These are phyloP conservation scores for Centroberyx gerrardi DNA, from an alignment of 2,797 vertebrate genomes.

Conservation along the genomic window DNA sequence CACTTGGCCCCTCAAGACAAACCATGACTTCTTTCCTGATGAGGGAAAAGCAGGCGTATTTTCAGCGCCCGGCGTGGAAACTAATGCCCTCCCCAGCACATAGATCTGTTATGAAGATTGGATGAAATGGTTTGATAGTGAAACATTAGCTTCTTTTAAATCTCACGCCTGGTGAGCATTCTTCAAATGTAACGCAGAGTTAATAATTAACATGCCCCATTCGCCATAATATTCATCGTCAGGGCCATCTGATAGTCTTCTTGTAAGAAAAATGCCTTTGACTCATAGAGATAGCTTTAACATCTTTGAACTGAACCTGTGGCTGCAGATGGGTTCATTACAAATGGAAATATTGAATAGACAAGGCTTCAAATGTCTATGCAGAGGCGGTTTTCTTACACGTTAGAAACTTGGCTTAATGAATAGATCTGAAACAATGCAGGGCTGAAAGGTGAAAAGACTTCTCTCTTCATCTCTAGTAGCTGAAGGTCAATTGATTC, in stretches of 20 bases:
- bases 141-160: conserved; percentile 88
- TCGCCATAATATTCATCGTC: conserved; percentile 76
- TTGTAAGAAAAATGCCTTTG: conserved; percentile 43
- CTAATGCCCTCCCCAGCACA: conserved; percentile 68
- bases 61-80: conserved; percentile 72
- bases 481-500: conserved; percentile 34
- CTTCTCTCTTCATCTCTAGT: conserved; percentile 2
- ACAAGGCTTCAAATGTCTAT: conserved; percentile 19
- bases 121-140: conserved; percentile 84
- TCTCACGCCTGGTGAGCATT: conserved; percentile 82
- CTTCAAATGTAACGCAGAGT: conserved; percentile 84
- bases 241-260: conserved; percentile 68
- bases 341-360: conserved; percentile 46
- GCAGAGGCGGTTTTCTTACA: conserved; percentile 1
- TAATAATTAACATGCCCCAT: conserved; percentile 86
- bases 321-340: conserved; percentile 53
- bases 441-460: conserved; percentile 31
- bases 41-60: conserved; percentile 75
- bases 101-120: conserved; percentile 80
- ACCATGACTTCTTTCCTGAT: conserved; percentile 73
- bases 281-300: conserved; percentile 59
- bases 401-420: conserved; percentile 28
- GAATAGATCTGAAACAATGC: conserved; percentile 25
- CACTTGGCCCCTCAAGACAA: conserved; percentile 79
- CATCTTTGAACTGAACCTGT: conserved; percentile 63